These are phyloP conservation scores for Gymnothorax javanicus DNA, from an alignment of 2,797 vertebrate species.

Conservation along the genomic window DNA sequence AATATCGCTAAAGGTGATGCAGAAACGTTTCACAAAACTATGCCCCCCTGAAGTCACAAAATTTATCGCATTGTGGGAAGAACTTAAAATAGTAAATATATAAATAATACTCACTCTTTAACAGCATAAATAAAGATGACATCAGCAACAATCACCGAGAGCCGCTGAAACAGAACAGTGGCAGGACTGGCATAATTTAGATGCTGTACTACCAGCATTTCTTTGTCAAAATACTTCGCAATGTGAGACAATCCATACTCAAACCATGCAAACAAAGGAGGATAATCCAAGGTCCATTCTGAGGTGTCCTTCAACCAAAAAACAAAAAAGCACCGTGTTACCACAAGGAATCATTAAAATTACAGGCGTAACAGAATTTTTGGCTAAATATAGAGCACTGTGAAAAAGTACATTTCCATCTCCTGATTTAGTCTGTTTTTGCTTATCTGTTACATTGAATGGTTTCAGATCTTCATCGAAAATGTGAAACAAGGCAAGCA, in stretches of 20 bases:
- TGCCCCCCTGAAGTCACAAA: not conserved
- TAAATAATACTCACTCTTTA: constrained; percentile 79
- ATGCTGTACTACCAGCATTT: constrained; percentile 87
- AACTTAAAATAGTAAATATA: not conserved
- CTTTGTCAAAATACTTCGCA: constrained; percentile 80
- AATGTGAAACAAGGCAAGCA: too few species aligned
- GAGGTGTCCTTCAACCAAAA: constrained; percentile 80
- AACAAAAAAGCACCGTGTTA: constrained; percentile 32
- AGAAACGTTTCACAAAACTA: not conserved
- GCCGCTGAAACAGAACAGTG: constrained; percentile 87
- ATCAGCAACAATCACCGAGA: constrained; percentile 87
- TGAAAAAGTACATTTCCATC: too few species aligned
- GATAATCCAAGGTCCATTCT: constrained; percentile 95
- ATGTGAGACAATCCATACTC: constrained; percentile 80
- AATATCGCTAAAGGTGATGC: not conserved
- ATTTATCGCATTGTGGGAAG: not conserved
- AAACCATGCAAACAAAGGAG: constrained; percentile 96
- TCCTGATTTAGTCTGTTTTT: too few species aligned
- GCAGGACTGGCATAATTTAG: constrained; percentile 77
- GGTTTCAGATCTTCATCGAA: too few species aligned
- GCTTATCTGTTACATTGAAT: too few species aligned
- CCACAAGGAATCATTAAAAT: not conserved
- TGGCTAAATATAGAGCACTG: not conserved
- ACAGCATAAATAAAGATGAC: constrained; percentile 80
- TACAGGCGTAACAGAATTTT: not conserved